A percentile compares a stretch with the other conserved stretches of the same genome.
These are phyloP conservation scores for Ochotona curzoniae DNA, from an alignment of 2,113 vertebrate genomes.

Conservation along the genomic window DNA sequence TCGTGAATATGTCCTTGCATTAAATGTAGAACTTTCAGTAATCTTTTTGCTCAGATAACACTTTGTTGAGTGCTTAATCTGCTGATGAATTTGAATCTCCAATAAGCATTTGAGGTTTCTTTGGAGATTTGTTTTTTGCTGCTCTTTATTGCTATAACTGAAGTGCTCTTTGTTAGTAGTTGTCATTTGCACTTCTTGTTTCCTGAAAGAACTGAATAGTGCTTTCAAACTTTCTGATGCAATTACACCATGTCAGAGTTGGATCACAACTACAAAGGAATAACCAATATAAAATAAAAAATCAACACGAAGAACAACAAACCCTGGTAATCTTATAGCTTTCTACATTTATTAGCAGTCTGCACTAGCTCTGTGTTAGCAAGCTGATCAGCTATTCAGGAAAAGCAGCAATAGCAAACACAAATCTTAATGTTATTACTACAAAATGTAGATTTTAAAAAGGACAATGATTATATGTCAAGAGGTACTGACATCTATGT, in stretches of 20 bases:
- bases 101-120: background rate
- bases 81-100: background rate
- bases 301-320: background rate
- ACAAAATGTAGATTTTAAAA: background rate
- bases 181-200: background rate
- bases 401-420: background rate
- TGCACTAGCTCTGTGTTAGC: background rate
- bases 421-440: background rate
- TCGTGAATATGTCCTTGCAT: background rate
- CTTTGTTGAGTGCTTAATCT: slow-evolving; percentile 6
- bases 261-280: background rate
- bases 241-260: background rate
- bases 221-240: background rate
- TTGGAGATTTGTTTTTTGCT: background rate
- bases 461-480: background rate
- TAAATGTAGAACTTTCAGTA: background rate
- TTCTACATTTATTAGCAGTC: background rate
- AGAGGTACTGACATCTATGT: background rate
- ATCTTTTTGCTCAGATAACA: slow-evolving; percentile 4
- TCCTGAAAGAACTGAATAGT: background rate
- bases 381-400: background rate
- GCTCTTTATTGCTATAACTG: background rate
- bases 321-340: background rate
- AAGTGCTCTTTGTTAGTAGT: background rate
- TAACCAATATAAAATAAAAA: background rate